Evolutionary conservation across 2,888 invertebrate species (phyloP).

Genomic region (Limenitis arthemis): DNA sequence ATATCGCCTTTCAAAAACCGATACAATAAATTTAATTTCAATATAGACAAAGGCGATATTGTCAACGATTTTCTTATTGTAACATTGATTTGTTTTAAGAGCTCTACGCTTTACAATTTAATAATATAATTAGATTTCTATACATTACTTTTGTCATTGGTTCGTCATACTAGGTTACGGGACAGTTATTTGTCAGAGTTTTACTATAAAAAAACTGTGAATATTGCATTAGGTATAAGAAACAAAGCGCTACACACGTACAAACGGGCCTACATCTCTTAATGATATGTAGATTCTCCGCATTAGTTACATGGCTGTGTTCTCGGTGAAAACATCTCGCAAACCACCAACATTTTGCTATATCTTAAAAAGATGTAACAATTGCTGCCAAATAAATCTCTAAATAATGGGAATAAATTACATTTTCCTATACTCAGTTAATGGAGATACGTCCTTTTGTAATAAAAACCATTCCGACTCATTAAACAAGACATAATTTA

Average conservation of each 20-base stretch:
- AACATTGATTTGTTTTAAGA: constrained; percentile 12
- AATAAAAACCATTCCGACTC: constrained; percentile 45
- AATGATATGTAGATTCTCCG: constrained; percentile 72
- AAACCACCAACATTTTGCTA: constrained; percentile 31
- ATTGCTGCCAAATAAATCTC: constrained; percentile 30
- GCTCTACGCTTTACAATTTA: not conserved
- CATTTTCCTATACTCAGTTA: constrained; percentile 11
- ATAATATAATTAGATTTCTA: constrained; percentile 2
- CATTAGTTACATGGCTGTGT: constrained; percentile 72
- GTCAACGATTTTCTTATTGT: constrained; percentile 20
- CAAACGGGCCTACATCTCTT: constrained; percentile 66
- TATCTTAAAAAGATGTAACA: constrained; percentile 22
- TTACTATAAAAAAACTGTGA: too few species aligned
- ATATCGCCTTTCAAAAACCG: constrained; percentile 22
- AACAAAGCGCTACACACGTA: constrained; percentile 70
- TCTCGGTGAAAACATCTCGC: constrained; percentile 69
- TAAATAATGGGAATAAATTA: constrained; percentile 14
- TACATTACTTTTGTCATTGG: constrained; percentile 11
- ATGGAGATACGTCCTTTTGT: constrained; percentile 29
- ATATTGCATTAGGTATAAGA: too few species aligned
- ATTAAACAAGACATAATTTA: constrained; percentile 72
- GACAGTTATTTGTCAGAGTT: not conserved
- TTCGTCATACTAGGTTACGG: constrained; percentile 9
- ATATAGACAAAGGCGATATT: constrained; percentile 18
- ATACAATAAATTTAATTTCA: constrained; percentile 21